Evolutionary conservation across 2,113 vertebrate species (phyloP).

Genomic region (Tylochromis polylepis): DNA sequence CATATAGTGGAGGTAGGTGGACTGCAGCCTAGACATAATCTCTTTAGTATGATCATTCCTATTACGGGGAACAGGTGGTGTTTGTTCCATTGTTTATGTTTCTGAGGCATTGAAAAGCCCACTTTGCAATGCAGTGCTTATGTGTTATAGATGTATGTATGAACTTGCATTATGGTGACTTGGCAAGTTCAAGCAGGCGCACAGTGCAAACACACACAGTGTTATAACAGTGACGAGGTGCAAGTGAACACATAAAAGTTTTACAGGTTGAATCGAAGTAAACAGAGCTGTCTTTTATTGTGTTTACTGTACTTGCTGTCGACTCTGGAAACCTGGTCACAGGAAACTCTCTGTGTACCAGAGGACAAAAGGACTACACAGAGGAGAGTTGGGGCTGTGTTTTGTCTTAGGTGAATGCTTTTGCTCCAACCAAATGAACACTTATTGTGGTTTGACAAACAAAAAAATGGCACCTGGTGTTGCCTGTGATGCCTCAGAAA

Average conservation of each 20-base stretch:
- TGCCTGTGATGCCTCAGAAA: not conserved
- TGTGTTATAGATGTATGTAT: not conserved
- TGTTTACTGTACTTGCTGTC: not conserved
- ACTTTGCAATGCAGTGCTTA: not conserved
- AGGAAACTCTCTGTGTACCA: not conserved
- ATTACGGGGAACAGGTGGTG: not conserved
- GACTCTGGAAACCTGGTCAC: not conserved
- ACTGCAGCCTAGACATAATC: not conserved
- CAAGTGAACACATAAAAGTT: not conserved
- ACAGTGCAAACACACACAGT: not conserved
- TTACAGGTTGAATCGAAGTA: not conserved
- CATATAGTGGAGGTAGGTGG: not conserved
- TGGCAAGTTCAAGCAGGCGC: not conserved
- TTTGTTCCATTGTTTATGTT: not conserved
- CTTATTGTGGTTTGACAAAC: not conserved
- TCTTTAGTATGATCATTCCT: not conserved
- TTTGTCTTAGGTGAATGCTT: not conserved
- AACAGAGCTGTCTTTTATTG: not conserved
- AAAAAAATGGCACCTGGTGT: not conserved
- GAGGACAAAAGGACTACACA: not conserved
- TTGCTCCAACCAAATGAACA: not conserved
- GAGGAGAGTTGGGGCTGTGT: not conserved
- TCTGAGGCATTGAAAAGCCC: not conserved
- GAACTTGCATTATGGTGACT: not conserved
- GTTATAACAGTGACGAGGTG: not conserved